A percentile compares a stretch with the other conserved stretches of the same genome.
Evolutionary conservation across 2,797 vertebrate species (phyloP).

Genomic region (Spondyliosoma cantharus): DNA sequence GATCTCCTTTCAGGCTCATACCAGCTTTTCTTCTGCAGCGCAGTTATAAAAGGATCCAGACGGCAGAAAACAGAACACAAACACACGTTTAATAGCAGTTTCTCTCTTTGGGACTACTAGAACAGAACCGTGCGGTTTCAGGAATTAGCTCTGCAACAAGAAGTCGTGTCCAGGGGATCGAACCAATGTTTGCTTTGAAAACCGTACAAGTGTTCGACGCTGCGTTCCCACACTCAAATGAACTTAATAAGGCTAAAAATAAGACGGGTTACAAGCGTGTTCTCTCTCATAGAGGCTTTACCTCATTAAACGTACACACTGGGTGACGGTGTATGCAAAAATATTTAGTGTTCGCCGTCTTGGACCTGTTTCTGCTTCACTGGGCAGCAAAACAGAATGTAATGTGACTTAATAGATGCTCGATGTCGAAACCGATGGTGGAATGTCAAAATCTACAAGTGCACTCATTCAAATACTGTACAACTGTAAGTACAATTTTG

Average conservation of each 20-base stretch:
- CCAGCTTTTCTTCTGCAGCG: conserved; percentile 10
- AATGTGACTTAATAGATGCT: too few relatives aligned
- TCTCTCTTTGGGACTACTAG: conserved; percentile 19
- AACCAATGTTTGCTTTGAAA: conserved; percentile 56
- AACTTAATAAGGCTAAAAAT: conserved; percentile 25
- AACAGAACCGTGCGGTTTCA: conserved; percentile 34
- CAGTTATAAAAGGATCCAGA: conserved; percentile 42
- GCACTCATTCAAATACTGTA: too few relatives aligned
- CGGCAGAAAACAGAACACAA: conserved; percentile 33
- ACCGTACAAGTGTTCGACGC: conserved; percentile 9
- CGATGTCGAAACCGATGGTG: too few relatives aligned
- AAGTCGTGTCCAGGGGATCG: conserved; percentile 45
- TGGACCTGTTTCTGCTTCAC: not conserved
- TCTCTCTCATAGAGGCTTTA: not conserved
- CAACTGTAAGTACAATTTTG: too few relatives aligned
- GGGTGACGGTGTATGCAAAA: not conserved
- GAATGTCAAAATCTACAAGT: too few relatives aligned
- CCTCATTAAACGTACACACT: conserved; percentile 10
- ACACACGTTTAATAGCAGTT: conserved; percentile 24
- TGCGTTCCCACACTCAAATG: conserved; percentile 37
- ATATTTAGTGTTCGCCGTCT: too few relatives aligned
- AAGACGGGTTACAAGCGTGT: conserved; percentile 12
- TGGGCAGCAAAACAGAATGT: not conserved
- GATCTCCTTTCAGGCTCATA: conserved; percentile 18
- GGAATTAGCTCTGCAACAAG: conserved; percentile 44